Conservation (phyloP, 2,113 vertebrate species). For the Silurus asotus region DNA sequence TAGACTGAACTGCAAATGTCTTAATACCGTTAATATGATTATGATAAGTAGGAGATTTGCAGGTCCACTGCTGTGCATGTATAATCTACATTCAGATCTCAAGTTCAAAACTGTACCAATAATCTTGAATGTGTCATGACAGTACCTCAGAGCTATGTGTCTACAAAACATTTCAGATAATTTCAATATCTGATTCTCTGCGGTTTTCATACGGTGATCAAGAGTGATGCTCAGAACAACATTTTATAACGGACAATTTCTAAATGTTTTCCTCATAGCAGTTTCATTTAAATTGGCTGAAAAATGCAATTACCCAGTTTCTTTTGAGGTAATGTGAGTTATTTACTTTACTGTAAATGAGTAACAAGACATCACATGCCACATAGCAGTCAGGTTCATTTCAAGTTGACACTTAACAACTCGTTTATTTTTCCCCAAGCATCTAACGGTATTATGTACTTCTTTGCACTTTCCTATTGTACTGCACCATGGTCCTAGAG, state of each 20-base stretch:
- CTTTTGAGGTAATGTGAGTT: background rate
- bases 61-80: background rate
- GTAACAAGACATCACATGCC: background rate
- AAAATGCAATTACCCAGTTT: background rate
- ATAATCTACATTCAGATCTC: background rate
- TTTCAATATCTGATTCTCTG: no score
- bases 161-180: background rate
- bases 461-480: background rate
- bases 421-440: background rate
- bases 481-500: background rate
- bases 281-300: background rate
- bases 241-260: background rate
- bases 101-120: background rate
- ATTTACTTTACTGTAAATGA: background rate
- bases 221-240: background rate
- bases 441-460: background rate
- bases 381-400: background rate
- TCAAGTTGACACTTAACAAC: no score
- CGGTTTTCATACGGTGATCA: no score
- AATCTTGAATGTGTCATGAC: slow-evolving; percentile 5
- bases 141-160: background rate
- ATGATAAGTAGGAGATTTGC: slow-evolving; percentile 30
- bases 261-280: background rate
- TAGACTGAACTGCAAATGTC: slow-evolving; percentile 26
- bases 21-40: slow-evolving; percentile 38